Evolutionary conservation across 2,113 vertebrate genomes (phyloP).

Genomic region (Nothobranchius kuhntae): DNA sequence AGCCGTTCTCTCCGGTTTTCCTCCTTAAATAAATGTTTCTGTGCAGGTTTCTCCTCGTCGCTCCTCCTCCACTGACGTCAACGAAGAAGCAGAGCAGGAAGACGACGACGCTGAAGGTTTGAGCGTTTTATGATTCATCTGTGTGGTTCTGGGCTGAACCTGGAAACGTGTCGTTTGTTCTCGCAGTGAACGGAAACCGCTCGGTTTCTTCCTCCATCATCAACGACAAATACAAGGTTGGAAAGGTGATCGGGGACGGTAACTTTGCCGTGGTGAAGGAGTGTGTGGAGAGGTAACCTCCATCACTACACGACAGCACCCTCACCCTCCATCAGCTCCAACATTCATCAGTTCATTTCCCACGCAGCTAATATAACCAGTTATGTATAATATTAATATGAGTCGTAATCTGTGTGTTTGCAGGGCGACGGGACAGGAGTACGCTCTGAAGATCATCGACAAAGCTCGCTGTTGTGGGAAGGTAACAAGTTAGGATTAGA

Average conservation of each 20-base stretch:
- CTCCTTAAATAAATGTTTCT: background rate
- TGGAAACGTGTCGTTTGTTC: background rate
- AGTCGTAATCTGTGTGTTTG: background rate
- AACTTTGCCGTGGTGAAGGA: conserved; percentile 98
- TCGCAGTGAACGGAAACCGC: conserved; percentile 88
- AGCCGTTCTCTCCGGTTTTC: background rate
- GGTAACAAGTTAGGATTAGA: conserved; percentile 70
- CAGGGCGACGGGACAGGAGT: conserved; percentile 94
- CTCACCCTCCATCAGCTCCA: too few relatives aligned
- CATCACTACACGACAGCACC: background rate
- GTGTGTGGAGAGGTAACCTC: conserved; percentile 87
- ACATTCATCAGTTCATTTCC: too few relatives aligned
- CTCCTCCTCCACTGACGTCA: conserved; percentile 85
- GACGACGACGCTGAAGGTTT: conserved; percentile 85
- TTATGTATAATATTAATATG: too few relatives aligned
- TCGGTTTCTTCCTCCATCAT: conserved; percentile 85
- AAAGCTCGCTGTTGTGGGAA: conserved; percentile 98
- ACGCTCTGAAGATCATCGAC: conserved; percentile 97
- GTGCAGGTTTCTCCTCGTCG: conserved; percentile 81
- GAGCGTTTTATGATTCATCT: background rate
- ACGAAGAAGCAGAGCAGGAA: conserved; percentile 81
- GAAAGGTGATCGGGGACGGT: conserved; percentile 96
- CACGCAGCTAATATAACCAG: too few relatives aligned
- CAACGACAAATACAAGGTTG: conserved; percentile 92
- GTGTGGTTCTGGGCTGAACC: background rate